Evolutionary conservation across 2,888 invertebrate species (phyloP).

Genomic region (Drosophila barbarae): DNA sequence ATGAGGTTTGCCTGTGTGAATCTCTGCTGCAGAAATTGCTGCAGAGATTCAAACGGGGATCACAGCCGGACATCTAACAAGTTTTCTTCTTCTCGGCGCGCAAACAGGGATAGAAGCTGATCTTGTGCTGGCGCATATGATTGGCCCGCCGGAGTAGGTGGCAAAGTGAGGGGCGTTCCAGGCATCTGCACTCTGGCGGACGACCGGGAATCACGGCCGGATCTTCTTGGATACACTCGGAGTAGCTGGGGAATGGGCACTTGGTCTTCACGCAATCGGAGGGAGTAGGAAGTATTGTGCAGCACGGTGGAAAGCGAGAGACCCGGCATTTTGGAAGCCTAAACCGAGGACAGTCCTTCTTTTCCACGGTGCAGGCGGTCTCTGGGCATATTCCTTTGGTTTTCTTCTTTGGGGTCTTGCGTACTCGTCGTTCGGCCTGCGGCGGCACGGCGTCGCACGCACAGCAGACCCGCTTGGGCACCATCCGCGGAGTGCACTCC

Average conservation of each 20-base stretch:
- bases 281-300: rapidly evolving
- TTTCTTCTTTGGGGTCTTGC: background rate
- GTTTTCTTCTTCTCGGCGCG: background rate
- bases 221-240: slow-evolving; percentile 49
- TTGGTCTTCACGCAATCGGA: slow-evolving; percentile 34
- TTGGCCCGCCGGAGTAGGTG: background rate
- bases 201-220: slow-evolving; percentile 15
- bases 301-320: slow-evolving; percentile 46
- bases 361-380: slow-evolving; percentile 15
- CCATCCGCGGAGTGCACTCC: slow-evolving; percentile 54
- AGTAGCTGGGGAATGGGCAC: slow-evolving; percentile 63
- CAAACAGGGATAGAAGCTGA: slow-evolving; percentile 28
- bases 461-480: slow-evolving; percentile 52
- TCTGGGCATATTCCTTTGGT: slow-evolving; percentile 5
- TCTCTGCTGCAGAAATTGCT: background rate
- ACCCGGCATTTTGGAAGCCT: slow-evolving; percentile 53
- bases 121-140: background rate
- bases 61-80: background rate
- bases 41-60: background rate
- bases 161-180: slow-evolving; percentile 1
- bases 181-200: slow-evolving; percentile 49
- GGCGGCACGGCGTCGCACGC: slow-evolving; percentile 56
- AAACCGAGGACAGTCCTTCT: slow-evolving; percentile 33
- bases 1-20: background rate
- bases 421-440: slow-evolving; percentile 17